These are phyloP conservation scores for Regulus satrapa DNA, from an alignment of 2,113 vertebrate genomes.

Conservation along the genomic window DNA sequence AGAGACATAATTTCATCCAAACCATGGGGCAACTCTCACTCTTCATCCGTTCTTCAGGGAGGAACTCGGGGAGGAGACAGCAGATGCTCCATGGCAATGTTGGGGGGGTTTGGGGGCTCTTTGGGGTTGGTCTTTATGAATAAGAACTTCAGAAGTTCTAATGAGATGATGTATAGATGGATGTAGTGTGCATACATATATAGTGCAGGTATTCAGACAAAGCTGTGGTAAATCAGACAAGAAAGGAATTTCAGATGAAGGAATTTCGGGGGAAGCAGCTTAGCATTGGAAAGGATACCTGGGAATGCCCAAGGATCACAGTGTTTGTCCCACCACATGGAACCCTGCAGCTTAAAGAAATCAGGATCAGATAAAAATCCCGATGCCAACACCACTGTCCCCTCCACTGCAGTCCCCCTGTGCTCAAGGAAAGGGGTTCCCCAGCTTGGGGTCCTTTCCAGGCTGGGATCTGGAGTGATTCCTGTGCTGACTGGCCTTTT, in stretches of 20 bases:
- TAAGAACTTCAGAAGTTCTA: neutral
- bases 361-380: neutral
- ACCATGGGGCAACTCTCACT: neutral
- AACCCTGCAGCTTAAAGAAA: too few species aligned
- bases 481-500: neutral
- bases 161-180: too few species aligned
- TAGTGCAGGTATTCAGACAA: neutral
- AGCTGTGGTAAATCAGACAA: neutral
- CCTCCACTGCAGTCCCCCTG: neutral
- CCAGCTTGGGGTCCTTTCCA: neutral
- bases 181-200: neutral
- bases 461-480: neutral
- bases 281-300: neutral
- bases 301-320: neutral
- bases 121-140: neutral
- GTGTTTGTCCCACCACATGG: neutral
- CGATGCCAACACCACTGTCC: neutral
- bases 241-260: neutral
- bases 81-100: neutral
- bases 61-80: neutral
- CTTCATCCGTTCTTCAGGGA: neutral
- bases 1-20: constrained; percentile 54
- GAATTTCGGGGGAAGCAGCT: neutral
- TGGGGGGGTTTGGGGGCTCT: neutral
- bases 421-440: neutral